phyloP scores from a whole-genome alignment of 2,113 vertebrate species.

The Alosa alosa region DNA sequence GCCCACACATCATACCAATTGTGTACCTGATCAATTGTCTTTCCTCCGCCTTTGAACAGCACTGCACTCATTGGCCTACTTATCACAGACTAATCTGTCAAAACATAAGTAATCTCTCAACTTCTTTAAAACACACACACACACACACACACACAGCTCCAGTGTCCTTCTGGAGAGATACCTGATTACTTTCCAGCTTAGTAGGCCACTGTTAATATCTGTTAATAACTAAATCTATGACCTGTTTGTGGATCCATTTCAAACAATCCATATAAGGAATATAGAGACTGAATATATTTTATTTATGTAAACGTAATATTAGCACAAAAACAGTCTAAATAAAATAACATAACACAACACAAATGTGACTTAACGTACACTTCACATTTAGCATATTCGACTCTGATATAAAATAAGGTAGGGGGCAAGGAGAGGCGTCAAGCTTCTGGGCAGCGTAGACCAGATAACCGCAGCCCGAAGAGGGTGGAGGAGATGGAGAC shows the following conservation, averaged over 20 bases:
- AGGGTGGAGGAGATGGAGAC: neutral
- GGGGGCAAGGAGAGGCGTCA: neutral
- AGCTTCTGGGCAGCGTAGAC: neutral
- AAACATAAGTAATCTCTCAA: neutral
- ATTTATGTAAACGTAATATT: constrained; percentile 63
- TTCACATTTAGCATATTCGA: constrained; percentile 60
- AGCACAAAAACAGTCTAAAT: constrained; percentile 47
- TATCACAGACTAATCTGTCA: neutral
- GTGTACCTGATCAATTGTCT: neutral
- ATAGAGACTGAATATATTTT: constrained; percentile 43
- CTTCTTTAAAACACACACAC: neutral
- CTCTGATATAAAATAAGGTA: constrained; percentile 1
- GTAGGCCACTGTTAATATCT: neutral
- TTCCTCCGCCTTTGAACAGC: neutral
- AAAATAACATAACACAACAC: constrained; percentile 20
- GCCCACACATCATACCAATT: neutral
- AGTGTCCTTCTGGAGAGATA: neutral
- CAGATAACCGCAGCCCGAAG: neutral
- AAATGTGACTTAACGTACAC: constrained; percentile 69
- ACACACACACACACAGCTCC: neutral
- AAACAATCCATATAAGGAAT: constrained; percentile 22
- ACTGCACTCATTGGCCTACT: neutral
- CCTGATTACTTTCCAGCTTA: neutral
- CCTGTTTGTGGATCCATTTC: neutral
- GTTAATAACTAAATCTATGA: neutral